Percentiles rank a stretch among this genome's conserved stretches.
These are phyloP conservation scores for Poecile montanus DNA, from an alignment of 2,797 vertebrate species.

Conservation along the genomic window DNA sequence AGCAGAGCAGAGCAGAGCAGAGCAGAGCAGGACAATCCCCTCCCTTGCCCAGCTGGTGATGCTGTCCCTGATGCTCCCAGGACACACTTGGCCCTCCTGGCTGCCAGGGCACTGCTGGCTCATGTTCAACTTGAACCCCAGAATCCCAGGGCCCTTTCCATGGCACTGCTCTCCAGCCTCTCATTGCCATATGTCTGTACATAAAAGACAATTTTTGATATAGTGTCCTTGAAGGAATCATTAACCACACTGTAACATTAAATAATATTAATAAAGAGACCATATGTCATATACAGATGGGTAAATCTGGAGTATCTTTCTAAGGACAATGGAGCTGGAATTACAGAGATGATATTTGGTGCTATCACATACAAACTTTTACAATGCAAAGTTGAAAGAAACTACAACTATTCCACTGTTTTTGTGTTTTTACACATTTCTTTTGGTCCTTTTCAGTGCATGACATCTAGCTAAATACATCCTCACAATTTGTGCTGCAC, in stretches of 20 bases:
- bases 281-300: accelerated
- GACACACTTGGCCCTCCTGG: neutral
- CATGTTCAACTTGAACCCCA: neutral
- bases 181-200: too few species aligned
- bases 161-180: neutral
- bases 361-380: neutral
- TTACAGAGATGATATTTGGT: neutral
- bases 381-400: neutral
- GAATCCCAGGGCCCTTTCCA: neutral
- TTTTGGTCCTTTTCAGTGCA: neutral
- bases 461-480: neutral
- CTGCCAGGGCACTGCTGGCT: neutral
- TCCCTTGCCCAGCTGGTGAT: neutral
- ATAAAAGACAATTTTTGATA: neutral
- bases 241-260: neutral
- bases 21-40: neutral
- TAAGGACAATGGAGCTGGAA: neutral
- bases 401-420: neutral
- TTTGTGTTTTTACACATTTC: neutral
- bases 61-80: neutral
- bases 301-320: neutral
- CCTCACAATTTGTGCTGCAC: neutral
- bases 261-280: neutral
- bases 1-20: neutral
- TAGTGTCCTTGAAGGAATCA: neutral